These are phyloP conservation scores for Abscondita cerata DNA, from an alignment of 2,888 invertebrate genomes.

Conservation along the genomic window DNA sequence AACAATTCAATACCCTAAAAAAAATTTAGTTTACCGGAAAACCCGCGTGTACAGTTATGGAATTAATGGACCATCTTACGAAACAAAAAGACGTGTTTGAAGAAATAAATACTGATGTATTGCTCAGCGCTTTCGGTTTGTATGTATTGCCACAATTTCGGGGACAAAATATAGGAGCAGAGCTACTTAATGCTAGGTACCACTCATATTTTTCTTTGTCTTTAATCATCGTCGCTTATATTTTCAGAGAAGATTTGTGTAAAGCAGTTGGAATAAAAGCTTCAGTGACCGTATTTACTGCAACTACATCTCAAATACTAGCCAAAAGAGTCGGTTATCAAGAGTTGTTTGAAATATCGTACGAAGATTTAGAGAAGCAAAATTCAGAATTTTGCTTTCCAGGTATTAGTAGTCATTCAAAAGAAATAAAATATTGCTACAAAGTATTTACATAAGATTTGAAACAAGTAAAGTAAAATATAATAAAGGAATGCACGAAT, in stretches of 20 bases:
- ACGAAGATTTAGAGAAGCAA: slow-evolving; percentile 59
- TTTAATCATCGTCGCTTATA: not conserved
- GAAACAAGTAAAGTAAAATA: too few relatives aligned
- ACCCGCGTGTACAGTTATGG: slow-evolving; percentile 22
- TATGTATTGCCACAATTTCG: slow-evolving; percentile 48
- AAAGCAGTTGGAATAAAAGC: slow-evolving; percentile 61
- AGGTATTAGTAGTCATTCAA: slow-evolving; percentile 37
- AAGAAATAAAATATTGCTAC: slow-evolving; percentile 37
- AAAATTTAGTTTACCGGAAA: slow-evolving; percentile 22
- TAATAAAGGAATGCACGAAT: too few relatives aligned
- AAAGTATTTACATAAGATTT: not conserved
- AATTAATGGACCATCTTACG: slow-evolving; percentile 23
- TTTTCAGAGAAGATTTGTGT: slow-evolving; percentile 60
- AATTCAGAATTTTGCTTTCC: slow-evolving; percentile 34
- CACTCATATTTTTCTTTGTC: not conserved
- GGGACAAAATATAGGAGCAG: slow-evolving; percentile 47
- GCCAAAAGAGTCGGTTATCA: slow-evolving; percentile 62
- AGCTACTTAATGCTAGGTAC: slow-evolving; percentile 43
- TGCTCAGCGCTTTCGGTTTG: slow-evolving; percentile 51
- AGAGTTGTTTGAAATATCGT: slow-evolving; percentile 58
- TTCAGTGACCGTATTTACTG: slow-evolving; percentile 63
- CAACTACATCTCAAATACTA: slow-evolving; percentile 61
- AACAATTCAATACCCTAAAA: not conserved
- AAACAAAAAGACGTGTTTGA: slow-evolving; percentile 42
- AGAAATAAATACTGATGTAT: slow-evolving; percentile 42